Evolutionary conservation across 2,797 vertebrate genomes (phyloP), one percentile per base, ranked within the genome.

Genomic region (Anomalospiza imberbis): DNA sequence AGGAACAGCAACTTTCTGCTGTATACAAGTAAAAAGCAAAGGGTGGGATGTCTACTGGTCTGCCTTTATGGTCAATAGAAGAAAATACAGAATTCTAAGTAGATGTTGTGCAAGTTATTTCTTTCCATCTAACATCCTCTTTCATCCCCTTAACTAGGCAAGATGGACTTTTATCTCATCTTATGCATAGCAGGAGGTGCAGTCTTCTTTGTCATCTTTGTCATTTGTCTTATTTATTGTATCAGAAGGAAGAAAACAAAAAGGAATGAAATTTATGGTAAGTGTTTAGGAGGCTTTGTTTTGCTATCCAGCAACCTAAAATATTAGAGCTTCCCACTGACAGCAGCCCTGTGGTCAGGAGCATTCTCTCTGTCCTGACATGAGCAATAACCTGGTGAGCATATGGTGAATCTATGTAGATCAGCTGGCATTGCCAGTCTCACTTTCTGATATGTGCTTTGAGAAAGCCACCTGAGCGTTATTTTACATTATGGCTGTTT

Each of bases 171-270:
- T n/a, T 80, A 87, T 29, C 44, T 85, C 73, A 90, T 96, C 77
- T 36, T 84, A 77, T 40, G 66, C 83, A 95, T 89, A 94, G 85
- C 60, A 78, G 96, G 92, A 96, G 91, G 95, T 13, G 50, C 72
- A 63, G 5, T 90, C 51, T 17, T 87, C 76, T 67, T 96, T 25
- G 42, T 94, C 40, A 38, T 82, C 71, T 26, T 76, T 4, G 6
- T 95, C 68, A 79, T 54, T 88, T 74, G 93, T 44, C 71, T 97
- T 71, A 81, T 94, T 95, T 97, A 75, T 68, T 97, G 93, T 48
- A 92, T 97, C 83, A 94, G 61, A 76, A 95, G 81, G 91, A 97
- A 45, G 76, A 95, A 51, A 89, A 21, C 32, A 48, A 53, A 71
- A 70, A 90, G 90, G n/a, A 12, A 11, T 45, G 55, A 44, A 88